Evolutionary conservation across 2,888 invertebrate species (phyloP).

Genomic region (Ctena decussata): DNA sequence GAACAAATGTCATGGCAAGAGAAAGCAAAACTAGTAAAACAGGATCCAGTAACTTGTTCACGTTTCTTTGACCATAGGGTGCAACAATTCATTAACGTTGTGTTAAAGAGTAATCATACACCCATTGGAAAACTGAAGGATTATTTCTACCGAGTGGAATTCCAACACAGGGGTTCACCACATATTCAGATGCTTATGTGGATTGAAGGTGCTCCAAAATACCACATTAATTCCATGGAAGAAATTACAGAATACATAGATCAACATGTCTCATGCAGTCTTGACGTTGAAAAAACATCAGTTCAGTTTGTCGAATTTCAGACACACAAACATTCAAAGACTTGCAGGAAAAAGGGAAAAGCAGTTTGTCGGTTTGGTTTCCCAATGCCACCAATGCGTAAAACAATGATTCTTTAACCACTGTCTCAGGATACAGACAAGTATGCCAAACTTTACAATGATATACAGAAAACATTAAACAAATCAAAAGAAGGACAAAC

Average conservation of each 20-base stretch:
- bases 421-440: too few relatives aligned
- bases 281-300: not conserved
- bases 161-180: not conserved
- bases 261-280: not conserved
- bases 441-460: too few relatives aligned
- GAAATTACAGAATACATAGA: not conserved
- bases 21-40: not conserved
- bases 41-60: slow-evolving; percentile 17
- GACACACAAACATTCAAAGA: slow-evolving; percentile 21
- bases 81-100: not conserved
- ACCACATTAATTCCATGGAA: not conserved
- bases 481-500: too few relatives aligned
- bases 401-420: too few relatives aligned
- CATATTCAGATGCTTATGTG: slow-evolving; percentile 6
- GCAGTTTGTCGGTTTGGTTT: too few relatives aligned
- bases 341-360: slow-evolving; percentile 12
- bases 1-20: not conserved
- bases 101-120: not conserved
- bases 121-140: slow-evolving; percentile 7
- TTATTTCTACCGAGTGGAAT: slow-evolving; percentile 12
- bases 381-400: too few relatives aligned
- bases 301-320: not conserved
- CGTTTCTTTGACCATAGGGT: slow-evolving; percentile 21
- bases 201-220: slow-evolving; percentile 11
- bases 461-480: too few relatives aligned